phyloP scores from a whole-genome alignment of 92 coral and sea anemone genomes.

The Bergia puertoricense region DNA sequence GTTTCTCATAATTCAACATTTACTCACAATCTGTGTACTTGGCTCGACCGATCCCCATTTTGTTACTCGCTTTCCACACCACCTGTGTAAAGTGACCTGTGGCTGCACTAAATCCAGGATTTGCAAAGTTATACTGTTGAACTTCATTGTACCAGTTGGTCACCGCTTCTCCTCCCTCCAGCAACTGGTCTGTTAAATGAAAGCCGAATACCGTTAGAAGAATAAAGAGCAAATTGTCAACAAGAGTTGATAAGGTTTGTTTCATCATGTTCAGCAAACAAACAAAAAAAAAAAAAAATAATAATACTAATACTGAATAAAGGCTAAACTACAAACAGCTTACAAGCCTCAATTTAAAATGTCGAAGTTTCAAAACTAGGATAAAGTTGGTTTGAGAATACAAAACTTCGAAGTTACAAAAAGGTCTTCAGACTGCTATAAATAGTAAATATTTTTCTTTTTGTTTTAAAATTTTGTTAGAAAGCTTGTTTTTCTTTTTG shows the following conservation, averaged over 20 bases:
- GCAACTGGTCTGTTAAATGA: not conserved
- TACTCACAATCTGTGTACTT: constrained; percentile 24
- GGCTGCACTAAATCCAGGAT: constrained; percentile 28
- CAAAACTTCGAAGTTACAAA: too few species aligned
- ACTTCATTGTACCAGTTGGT: constrained; percentile 54
- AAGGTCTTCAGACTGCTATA: too few species aligned
- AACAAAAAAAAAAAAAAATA: not conserved
- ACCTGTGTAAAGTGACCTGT: constrained; percentile 63
- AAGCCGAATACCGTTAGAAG: not conserved
- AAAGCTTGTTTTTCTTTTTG: too few species aligned
- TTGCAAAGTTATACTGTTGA: constrained; percentile 29
- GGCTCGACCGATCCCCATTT: constrained; percentile 52
- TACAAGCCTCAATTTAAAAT: too few species aligned
- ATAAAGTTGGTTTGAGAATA: too few species aligned
- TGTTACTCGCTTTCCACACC: constrained; percentile 53
- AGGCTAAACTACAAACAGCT: too few species aligned
- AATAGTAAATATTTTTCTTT: too few species aligned
- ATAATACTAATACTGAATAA: too few species aligned
- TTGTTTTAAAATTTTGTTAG: too few species aligned
- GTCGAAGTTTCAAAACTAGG: too few species aligned
- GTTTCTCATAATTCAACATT: not conserved
- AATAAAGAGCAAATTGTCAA: too few species aligned
- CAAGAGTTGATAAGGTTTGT: not conserved
- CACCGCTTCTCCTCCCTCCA: constrained; percentile 16
- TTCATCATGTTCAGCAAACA: too few species aligned